Base-by-base conservation (phyloP, 2,888 invertebrate species). In the Neoaliturus tenellus region DNA sequence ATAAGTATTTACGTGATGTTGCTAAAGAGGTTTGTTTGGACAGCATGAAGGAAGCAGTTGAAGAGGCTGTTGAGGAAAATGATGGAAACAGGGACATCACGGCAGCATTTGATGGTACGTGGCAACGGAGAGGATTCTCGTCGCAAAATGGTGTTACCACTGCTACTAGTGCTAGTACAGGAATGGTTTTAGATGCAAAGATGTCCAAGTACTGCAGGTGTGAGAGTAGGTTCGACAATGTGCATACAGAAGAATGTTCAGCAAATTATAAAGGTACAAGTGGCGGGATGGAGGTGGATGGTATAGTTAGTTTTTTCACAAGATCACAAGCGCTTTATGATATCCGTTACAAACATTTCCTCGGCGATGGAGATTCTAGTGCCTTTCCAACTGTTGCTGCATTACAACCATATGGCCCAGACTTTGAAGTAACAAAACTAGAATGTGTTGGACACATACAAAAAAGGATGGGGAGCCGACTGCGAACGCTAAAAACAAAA, bases 201-300 rank as follows among this genome's bases (percentile, higher is more conserved):
- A 51, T 73, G 23, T 51, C 35, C 17, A 82, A 82, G 48, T 73
- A 51, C 67, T 82, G 82, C 28, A 71, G 25, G 14, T 82, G 73
- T 48, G 28, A 82, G 23, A 17, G 73, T n/a, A 82, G 31, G 31
- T 35, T 25, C 48, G 31, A 69, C 14, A 82, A 82, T 48, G 31
- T 44, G 31, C 69, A 69, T 82, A 44, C 51, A 14, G 31, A 82
- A 31, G 71, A 82, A 20, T 82, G 82, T 44, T 44, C 17, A 69
- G 82, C 82, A 71, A 82, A 82, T 55, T 82, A 82, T 62, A 41
- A 12, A n/a, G 82, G 82, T 12, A 41, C 62, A 62, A 82, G 82
- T 82, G 82, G 82, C 6, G 82, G 48, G 14, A 82, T 48, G 31
- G 73, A 73, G 58, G 71, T 51, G 4, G 10, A n/a, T 6, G 51